phyloP scores from a whole-genome alignment of 2,888 invertebrate species.

The Apamea crenata region DNA sequence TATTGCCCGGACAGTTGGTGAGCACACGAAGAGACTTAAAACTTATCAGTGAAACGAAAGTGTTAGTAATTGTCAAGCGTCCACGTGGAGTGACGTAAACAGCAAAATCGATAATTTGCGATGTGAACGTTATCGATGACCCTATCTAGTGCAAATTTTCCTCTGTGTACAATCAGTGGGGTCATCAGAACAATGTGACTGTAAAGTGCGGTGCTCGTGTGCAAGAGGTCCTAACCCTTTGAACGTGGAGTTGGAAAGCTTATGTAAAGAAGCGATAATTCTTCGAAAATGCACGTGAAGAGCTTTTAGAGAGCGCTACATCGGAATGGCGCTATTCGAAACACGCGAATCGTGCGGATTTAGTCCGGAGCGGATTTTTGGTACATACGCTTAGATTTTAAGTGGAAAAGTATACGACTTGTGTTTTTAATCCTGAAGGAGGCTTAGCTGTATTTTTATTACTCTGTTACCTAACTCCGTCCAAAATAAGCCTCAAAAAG shows the following conservation, averaged over 20 bases:
- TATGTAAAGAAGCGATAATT: conserved; percentile 53
- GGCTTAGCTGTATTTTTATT: conserved; percentile 47
- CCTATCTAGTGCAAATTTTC: conserved; percentile 48
- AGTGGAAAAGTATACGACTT: conserved; percentile 54
- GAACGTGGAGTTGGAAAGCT: conserved; percentile 44
- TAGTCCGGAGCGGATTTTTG: conserved; percentile 45
- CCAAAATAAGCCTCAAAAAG: conserved; percentile 49
- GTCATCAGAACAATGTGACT: conserved; percentile 54
- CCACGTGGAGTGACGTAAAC: conserved; percentile 53
- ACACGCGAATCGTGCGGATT: conserved; percentile 48
- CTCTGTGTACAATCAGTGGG: conserved; percentile 42
- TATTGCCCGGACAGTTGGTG: conserved; percentile 86
- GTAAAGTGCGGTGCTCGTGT: conserved; percentile 37
- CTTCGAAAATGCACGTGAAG: conserved; percentile 47
- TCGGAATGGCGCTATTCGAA: conserved; percentile 47
- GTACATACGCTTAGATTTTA: conserved; percentile 28
- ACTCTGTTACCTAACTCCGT: conserved; percentile 52
- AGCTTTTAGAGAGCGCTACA: conserved; percentile 56
- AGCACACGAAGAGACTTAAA: conserved; percentile 50
- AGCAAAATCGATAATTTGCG: conserved; percentile 48
- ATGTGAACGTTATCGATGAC: conserved; percentile 48
- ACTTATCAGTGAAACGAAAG: conserved; percentile 58
- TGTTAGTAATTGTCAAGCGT: conserved; percentile 39
- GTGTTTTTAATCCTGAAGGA: conserved; percentile 39
- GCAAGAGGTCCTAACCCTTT: conserved; percentile 41